These are phyloP conservation scores for Gobionotothen gibberifrons DNA, from an alignment of 2,797 vertebrate genomes.

Conservation along the genomic window DNA sequence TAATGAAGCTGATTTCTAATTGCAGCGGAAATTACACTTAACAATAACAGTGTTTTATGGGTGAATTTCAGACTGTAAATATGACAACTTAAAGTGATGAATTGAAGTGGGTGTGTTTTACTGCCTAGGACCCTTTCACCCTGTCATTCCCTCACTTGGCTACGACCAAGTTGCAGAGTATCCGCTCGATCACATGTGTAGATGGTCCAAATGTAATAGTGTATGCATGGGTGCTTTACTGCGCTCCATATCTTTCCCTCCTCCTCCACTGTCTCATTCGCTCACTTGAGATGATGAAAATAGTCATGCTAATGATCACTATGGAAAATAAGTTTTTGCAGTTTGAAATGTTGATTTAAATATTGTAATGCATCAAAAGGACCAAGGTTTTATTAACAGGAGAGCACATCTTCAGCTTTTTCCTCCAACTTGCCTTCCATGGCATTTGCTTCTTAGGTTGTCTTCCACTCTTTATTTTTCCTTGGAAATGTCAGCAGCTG, in stretches of 20 bases:
- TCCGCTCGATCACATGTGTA: slow-evolving; percentile 42
- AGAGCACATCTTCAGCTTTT: slow-evolving; percentile 12
- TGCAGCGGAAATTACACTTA: slow-evolving; percentile 76
- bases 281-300: slow-evolving; percentile 31
- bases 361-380: slow-evolving; percentile 11
- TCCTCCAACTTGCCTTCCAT: slow-evolving; percentile 17
- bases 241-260: slow-evolving; percentile 32
- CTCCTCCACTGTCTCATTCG: slow-evolving; percentile 31
- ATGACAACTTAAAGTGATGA: slow-evolving; percentile 76
- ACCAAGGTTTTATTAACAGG: slow-evolving; percentile 5
- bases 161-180: slow-evolving; percentile 27
- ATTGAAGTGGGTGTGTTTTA: slow-evolving; percentile 70
- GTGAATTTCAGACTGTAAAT: slow-evolving; percentile 75
- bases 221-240: slow-evolving; percentile 63
- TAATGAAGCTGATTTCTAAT: slow-evolving; percentile 84
- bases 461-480: slow-evolving; percentile 28
- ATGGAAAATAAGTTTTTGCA: slow-evolving; percentile 23
- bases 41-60: slow-evolving; percentile 83
- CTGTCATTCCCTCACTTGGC: slow-evolving; percentile 37
- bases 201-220: slow-evolving; percentile 37
- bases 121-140: slow-evolving; percentile 66
- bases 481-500: slow-evolving; percentile 41
- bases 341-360: slow-evolving; percentile 26
- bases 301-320: slow-evolving; percentile 8
- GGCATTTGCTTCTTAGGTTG: slow-evolving; percentile 25